Percentiles rank a stretch among this genome's conserved stretches.
Conservation (phyloP, 2,797 vertebrate genomes). For the Sebastiscus albofasciatus region DNA sequence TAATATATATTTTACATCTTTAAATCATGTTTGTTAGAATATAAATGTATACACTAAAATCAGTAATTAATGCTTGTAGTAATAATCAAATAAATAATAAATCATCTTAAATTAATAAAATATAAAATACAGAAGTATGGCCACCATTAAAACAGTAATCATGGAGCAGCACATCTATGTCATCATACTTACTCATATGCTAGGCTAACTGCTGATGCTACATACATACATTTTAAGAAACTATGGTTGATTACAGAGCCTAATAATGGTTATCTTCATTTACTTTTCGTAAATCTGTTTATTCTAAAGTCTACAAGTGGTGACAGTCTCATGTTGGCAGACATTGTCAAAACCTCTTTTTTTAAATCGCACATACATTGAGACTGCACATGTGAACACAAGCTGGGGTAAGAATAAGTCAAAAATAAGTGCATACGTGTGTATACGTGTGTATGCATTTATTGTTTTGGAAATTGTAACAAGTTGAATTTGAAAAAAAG, state of each 20-base stretch:
- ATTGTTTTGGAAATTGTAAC: not conserved
- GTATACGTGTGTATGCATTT: not conserved
- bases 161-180: not conserved
- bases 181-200: not conserved
- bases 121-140: slow-evolving; percentile 12
- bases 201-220: slow-evolving; percentile 3
- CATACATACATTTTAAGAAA: slow-evolving; percentile 16
- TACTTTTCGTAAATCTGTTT: not conserved
- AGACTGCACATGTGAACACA: slow-evolving; percentile 19
- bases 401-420: not conserved
- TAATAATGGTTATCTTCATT: not conserved
- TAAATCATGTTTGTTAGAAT: slow-evolving; percentile 16
- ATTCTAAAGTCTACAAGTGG: not conserved
- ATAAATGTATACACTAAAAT: slow-evolving; percentile 8
- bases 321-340: slow-evolving; percentile 5
- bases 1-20: slow-evolving; percentile 22
- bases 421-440: slow-evolving; percentile 11
- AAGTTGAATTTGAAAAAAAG: not conserved
- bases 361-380: slow-evolving; percentile 20
- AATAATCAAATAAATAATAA: slow-evolving; percentile 11
- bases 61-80: not conserved
- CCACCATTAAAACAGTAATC: not conserved
- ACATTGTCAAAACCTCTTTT: not conserved
- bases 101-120: not conserved
- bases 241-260: slow-evolving; percentile 23